A percentile compares a stretch with the other conserved stretches of the same genome.
phyloP scores from a whole-genome alignment of 1,140 invertebrate species.

The Drosophila teissieri region DNA sequence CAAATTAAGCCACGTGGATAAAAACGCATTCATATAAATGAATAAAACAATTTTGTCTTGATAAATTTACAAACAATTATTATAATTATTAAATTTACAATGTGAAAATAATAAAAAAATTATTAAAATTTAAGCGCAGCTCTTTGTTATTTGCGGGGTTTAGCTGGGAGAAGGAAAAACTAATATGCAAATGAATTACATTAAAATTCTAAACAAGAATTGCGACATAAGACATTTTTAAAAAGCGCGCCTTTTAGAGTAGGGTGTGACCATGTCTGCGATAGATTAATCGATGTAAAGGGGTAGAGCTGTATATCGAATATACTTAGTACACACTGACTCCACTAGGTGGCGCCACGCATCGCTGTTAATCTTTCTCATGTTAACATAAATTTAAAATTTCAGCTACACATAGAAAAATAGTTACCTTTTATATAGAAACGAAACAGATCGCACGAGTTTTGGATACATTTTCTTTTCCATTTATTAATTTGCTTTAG shows the following conservation, averaged over 20 bases:
- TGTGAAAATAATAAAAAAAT: slow-evolving; percentile 77
- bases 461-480: slow-evolving; percentile 63
- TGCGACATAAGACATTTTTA: no score
- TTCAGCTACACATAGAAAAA: no score
- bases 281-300: no score
- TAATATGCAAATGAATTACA: no score
- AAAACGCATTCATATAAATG: slow-evolving; percentile 51
- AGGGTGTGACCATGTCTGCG: background rate
- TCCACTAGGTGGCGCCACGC: no score
- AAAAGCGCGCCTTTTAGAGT: no score
- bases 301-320: no score
- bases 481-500: slow-evolving; percentile 78
- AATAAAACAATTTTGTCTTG: slow-evolving; percentile 82
- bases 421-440: background rate
- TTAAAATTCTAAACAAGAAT: no score
- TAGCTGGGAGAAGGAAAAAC: background rate
- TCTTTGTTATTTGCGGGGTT: background rate
- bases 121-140: slow-evolving; percentile 63
- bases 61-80: slow-evolving; percentile 83
- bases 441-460: background rate
- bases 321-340: no score
- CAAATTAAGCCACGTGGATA: slow-evolving; percentile 63
- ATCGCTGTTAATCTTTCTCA: no score
- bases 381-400: no score
- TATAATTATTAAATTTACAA: slow-evolving; percentile 83